phyloP scores from a whole-genome alignment of 2,113 vertebrate species.

The Thalassoma bifasciatum region DNA sequence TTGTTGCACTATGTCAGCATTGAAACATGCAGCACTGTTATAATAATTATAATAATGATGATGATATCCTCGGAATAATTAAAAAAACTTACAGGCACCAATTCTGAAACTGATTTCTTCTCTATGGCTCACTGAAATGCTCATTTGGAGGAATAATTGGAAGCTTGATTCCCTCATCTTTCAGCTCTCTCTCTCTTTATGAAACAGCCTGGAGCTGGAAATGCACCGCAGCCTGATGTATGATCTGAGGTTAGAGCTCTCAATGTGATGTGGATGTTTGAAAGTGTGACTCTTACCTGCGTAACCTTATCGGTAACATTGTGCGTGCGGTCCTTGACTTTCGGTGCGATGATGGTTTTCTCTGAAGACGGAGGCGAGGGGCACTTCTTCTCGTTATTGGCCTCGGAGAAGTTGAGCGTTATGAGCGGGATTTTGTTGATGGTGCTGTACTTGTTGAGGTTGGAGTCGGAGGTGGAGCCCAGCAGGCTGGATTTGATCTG shows the following conservation, averaged over 20 bases:
- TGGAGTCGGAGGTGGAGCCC: slow-evolving; percentile 97
- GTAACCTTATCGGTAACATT: slow-evolving; percentile 99
- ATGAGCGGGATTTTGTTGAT: slow-evolving; percentile 99
- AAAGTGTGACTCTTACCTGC: slow-evolving; percentile 91
- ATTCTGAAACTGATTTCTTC: not conserved
- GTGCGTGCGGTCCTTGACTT: slow-evolving; percentile 97
- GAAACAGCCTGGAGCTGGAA: not conserved
- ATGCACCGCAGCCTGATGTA: not conserved
- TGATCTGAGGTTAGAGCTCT: not conserved
- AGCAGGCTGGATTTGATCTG: slow-evolving; percentile 98
- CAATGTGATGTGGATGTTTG: no score
- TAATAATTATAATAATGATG: not conserved
- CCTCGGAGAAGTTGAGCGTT: slow-evolving; percentile 97
- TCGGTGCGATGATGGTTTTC: slow-evolving; percentile 98
- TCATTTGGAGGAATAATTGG: slow-evolving; percentile 1
- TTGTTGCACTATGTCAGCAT: not conserved
- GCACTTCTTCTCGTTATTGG: slow-evolving; percentile 94
- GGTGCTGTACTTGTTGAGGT: slow-evolving; percentile 98
- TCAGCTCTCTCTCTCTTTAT: no score
- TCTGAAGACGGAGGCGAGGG: slow-evolving; percentile 95
- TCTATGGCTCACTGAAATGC: not conserved
- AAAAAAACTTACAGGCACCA: not conserved
- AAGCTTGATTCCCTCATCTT: not conserved
- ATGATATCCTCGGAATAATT: not conserved
- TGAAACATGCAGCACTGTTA: not conserved